phyloP scores from a whole-genome alignment of 2,797 vertebrate genomes.

The Yasuhikotakia modesta region DNA sequence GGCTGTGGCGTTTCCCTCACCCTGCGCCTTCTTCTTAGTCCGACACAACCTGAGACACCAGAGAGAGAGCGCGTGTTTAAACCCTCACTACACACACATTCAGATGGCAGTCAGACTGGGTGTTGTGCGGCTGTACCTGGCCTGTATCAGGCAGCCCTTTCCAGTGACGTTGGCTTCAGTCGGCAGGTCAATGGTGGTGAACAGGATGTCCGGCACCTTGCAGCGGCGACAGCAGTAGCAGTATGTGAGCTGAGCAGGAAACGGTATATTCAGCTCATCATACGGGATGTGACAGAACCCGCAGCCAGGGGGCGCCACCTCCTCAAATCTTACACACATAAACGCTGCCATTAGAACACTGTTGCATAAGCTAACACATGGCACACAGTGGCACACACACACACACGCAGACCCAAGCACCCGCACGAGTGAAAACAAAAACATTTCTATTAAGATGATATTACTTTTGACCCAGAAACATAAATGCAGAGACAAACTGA shows the following conservation, averaged over 20 bases:
- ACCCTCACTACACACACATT: no score
- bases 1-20: slow-evolving; percentile 92
- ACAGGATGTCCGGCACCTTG: slow-evolving; percentile 95
- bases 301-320: slow-evolving; percentile 84
- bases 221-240: slow-evolving; percentile 85
- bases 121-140: slow-evolving; percentile 79
- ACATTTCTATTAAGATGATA: background rate
- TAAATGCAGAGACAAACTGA: background rate
- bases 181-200: slow-evolving; percentile 96
- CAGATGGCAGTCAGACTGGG: no score
- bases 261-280: slow-evolving; percentile 98
- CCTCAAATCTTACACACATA: slow-evolving; percentile 84
- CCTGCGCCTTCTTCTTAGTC: slow-evolving; percentile 96
- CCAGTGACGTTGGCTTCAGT: slow-evolving; percentile 87
- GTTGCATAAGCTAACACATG: background rate
- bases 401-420: background rate
- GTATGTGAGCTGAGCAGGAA: slow-evolving; percentile 94
- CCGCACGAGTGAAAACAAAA: background rate
- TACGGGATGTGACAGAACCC: slow-evolving; percentile 98
- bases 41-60: slow-evolving; percentile 97
- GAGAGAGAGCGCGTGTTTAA: no score
- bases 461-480: background rate
- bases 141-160: slow-evolving; percentile 98
- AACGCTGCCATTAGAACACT: slow-evolving; percentile 20
- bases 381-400: no score